Percentiles rank a stretch among this genome's conserved stretches.
phyloP scores from a whole-genome alignment of 1,140 invertebrate genomes.

The Xylocopa sonorina region DNA sequence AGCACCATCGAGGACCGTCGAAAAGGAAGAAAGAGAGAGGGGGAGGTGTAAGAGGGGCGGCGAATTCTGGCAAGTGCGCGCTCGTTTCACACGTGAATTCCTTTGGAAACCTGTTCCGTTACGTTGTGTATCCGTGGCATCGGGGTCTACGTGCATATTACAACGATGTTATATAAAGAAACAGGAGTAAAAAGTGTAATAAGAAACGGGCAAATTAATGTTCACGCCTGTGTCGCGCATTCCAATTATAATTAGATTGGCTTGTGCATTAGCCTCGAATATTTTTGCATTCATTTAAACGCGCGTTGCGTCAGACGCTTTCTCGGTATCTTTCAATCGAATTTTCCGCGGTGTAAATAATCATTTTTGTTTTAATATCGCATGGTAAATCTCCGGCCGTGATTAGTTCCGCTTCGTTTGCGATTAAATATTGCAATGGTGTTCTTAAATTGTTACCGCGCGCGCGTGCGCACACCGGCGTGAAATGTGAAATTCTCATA shows the following conservation, averaged over 20 bases:
- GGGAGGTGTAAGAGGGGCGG: not conserved
- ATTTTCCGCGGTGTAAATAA: not conserved
- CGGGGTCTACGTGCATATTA: not conserved
- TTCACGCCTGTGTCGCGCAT: slow-evolving; percentile 8
- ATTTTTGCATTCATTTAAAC: not conserved
- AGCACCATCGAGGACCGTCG: slow-evolving; percentile 32
- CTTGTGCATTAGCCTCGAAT: slow-evolving; percentile 1
- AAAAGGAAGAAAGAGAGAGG: slow-evolving; percentile 17
- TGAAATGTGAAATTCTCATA: no score
- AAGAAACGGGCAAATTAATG: slow-evolving; percentile 20
- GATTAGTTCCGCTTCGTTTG: slow-evolving; percentile 20
- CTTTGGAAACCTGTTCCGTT: slow-evolving; percentile 13
- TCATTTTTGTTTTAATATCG: not conserved
- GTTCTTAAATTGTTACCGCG: no score
- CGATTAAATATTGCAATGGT: not conserved
- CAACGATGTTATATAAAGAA: not conserved
- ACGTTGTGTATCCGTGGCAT: not conserved
- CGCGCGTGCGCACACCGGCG: no score
- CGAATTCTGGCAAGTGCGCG: slow-evolving; percentile 22
- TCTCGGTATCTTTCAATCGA: not conserved
- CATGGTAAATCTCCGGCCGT: not conserved
- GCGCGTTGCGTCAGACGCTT: slow-evolving; percentile 7
- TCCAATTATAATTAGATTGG: slow-evolving; percentile 29
- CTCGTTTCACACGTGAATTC: not conserved
- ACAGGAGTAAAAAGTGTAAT: not conserved